Base-by-base conservation (phyloP, 2,888 invertebrate genomes). In the Drosophila recens region DNA sequence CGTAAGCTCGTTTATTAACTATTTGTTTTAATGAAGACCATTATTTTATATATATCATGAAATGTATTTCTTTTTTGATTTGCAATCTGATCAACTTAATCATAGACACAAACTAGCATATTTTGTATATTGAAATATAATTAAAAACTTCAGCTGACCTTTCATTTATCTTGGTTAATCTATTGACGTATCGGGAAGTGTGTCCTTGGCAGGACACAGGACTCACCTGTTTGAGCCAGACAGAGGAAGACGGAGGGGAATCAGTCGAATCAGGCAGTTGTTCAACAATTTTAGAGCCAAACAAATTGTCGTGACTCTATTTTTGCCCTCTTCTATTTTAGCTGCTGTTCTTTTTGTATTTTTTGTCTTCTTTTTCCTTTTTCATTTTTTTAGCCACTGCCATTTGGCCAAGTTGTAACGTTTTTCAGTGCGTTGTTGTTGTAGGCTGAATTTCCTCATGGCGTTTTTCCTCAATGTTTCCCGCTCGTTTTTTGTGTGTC, bases 401-500 rank as follows among this genome's bases (percentile, higher is more conserved):
- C 76, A 77, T 72, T 77, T 78, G 81, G 78, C 67, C 72, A 75
- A 51, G 75, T 48, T 68, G 65, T 62, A 64, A 65, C 56, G 75
- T 82, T 79, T 79, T 79, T 75, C 68, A 78, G 63, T 53, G 15
- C 15, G 27, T 54, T 51, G 48, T 30, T 46, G 27, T 57, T 65
- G 63, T 65, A 73, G 77, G 51, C 67, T 79, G 82, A 84, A 69
- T 81, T 84, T 84, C 85, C 82, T 85, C 78, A 68, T 75, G 75
- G 58, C 72, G 75, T 89, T 81, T 89, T 87, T 89, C 89, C 87
- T 83, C 65, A 73, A 72, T 64, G 72, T 61, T 85, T 90, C 89
- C 89, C 89, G 89, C 87, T 86, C 72, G 67, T 79, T 81, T 82
- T 73, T 70, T 51, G 69, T 71, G 46, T 53, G 33, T 48, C 23